Evolutionary conservation across 2,113 vertebrate species (phyloP), one percentile per base, ranked within the genome.

Genomic region (Oreochromis niloticus): DNA sequence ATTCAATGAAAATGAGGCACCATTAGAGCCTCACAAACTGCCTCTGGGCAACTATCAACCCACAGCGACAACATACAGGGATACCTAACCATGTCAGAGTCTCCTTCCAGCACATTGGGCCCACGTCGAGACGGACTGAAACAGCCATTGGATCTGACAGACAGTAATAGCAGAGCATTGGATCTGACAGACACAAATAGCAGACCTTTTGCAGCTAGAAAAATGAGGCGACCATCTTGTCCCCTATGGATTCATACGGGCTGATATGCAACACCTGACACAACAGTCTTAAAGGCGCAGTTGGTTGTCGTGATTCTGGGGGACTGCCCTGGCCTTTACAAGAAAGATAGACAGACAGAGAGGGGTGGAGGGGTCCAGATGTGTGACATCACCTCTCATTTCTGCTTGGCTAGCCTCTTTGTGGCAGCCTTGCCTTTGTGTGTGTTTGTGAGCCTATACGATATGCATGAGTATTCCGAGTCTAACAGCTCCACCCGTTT

Each of bases 341-440:
- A 71, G 81, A n/a, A 22, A 81, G 56, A 57, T 6, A 34, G 32
- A 71, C 7, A 66, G 19, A 39, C 9, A 36, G 32, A 3, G 24
- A 0, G 4, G 48, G 4, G 27, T 1, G 7, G 13, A 2, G 7
- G 2, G 0, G 63, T 90, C 85, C 92, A 93, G 92, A 92, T 92
- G 93, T 90, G 86, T 88, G 93, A 88, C 91, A 93, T 91, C 91
- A 68, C 85, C 80, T 75, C 86, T 89, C 81, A 83, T 91, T 88
- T 93, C 88, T 86, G 92, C 90, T 79, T 81, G 89, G 84, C 68
- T 92, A 14, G 82, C 54, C 82, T 92, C 89, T 85, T 80, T 92
- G 91, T 90, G 81, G 79, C 82, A 82, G 78, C 80, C 14, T 32
- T 61, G 59, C 24, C 56, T 86, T 16, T 84, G 30, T 85, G 39